A percentile compares a stretch with the other conserved stretches of the same genome.
phyloP scores from a whole-genome alignment of 1,140 invertebrate species.

The Halictus rubicundus region DNA sequence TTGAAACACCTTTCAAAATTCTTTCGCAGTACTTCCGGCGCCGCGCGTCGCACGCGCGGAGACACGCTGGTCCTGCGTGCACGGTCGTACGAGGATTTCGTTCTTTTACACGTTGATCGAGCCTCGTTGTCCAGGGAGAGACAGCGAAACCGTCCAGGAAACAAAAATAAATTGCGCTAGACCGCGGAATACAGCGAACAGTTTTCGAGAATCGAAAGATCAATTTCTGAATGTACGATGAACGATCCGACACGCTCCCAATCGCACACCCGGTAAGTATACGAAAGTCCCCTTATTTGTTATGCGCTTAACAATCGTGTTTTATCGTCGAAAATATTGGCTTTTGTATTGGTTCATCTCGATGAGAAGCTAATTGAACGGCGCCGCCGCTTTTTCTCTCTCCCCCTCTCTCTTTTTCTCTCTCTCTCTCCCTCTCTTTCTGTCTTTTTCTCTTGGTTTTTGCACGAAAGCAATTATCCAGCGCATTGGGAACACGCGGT shows the following conservation, averaged over 20 bases:
- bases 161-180: conserved; percentile 40
- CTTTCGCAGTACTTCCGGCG: not conserved
- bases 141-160: conserved; percentile 41
- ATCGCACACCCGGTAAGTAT: not conserved
- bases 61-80: not conserved
- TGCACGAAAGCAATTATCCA: conserved; percentile 1
- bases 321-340: conserved; percentile 31
- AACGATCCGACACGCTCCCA: conserved; percentile 27
- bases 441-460: not conserved
- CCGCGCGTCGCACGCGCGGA: not conserved
- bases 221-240: conserved; percentile 22
- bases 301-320: not conserved
- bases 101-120: not conserved
- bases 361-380: not conserved
- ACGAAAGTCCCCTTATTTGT: not conserved
- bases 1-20: too few species aligned
- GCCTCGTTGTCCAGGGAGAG: conserved; percentile 36
- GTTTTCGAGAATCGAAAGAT: conserved; percentile 15
- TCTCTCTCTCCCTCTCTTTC: too few species aligned
- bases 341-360: conserved; percentile 22
- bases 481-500: conserved; percentile 38
- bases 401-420: too few species aligned
- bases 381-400: not conserved
- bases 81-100: conserved; percentile 44
- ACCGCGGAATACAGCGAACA: conserved; percentile 28